Evolutionary conservation across 2,113 vertebrate genomes (phyloP), one percentile per base, ranked within the genome.

Genomic region (Vanacampus margaritifer): DNA sequence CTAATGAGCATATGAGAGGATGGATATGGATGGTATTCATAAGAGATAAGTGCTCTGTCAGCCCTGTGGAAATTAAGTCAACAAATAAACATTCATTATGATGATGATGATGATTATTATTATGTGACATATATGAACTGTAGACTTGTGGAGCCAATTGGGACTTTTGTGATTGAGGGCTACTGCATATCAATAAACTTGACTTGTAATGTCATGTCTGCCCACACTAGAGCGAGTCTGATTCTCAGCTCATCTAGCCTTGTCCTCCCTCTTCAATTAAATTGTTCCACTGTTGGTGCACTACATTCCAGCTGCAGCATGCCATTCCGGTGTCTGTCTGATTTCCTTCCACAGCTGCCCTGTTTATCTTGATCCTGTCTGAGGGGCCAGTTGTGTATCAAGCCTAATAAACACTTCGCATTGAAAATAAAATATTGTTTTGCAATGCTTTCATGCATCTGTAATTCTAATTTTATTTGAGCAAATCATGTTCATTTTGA

Each of bases 301-400:
- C 58, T 6, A 39, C 35, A 61, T 61, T 61, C 58, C 58, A 61
- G 35, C 35, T 37, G 36, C 36, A 23, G 37, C 58, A 61, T 39
- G 58, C 35, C 58, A 61, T 39, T 61, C 58, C 36, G 23, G 58
- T 60, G 58, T 61, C 58, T 23, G 36, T 39, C 58, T 37, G 36
- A 39, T 61, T 60, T 60, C 58, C 21, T 11, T 5, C 35, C 36
- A 23, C 58, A 1, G 21, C 11, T 37, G 35, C 36, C n/a, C 36
- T 61, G 11, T 59, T 19, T 36, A 23, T 21, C 58, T 61, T 39
- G 58, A 39, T 61, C 13, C 21, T 6, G 32, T 61, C 37, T 61
- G 21, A 6, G 58, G 13, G 36, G 58, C 21, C 21, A 21, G 36
- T 61, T 39, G 23, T 4, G 36, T n/a, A 3, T 5, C 11, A 13